phyloP scores from a whole-genome alignment of 2,888 invertebrate genomes.

The Rhaphigaster nebulosa region DNA sequence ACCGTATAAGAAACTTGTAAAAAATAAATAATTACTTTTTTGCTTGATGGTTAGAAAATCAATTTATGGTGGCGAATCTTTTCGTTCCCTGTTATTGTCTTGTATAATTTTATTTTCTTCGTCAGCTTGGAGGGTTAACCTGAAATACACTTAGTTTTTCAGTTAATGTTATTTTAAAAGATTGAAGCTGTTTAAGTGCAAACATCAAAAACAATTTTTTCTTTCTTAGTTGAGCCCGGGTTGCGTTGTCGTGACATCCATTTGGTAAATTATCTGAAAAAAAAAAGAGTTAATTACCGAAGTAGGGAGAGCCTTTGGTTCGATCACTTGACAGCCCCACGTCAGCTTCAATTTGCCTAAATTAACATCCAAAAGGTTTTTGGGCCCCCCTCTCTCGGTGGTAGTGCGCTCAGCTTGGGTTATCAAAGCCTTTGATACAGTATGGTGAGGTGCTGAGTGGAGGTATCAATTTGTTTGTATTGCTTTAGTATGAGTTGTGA shows the following conservation, averaged over 20 bases:
- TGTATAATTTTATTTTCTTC: not conserved
- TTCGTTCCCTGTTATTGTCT: not conserved
- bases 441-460: not conserved
- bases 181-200: not conserved
- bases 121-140: not conserved
- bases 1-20: no score
- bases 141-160: not conserved
- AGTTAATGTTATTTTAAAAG: not conserved
- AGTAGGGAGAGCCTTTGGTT: not conserved
- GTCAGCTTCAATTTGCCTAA: slow-evolving; percentile 24
- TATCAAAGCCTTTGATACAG: slow-evolving; percentile 13
- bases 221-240: not conserved
- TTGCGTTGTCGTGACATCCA: not conserved
- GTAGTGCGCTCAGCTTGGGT: not conserved
- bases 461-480: not conserved
- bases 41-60: no score
- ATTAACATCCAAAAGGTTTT: slow-evolving; percentile 28
- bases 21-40: no score
- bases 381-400: not conserved
- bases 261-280: not conserved
- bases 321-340: not conserved
- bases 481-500: not conserved
- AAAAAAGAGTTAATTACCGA: not conserved
- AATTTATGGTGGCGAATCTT: not conserved
- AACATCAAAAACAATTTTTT: not conserved